Percentiles rank a stretch among this genome's conserved stretches.
Evolutionary conservation across 2,113 vertebrate species (phyloP).

Genomic region (Origma solitaria): DNA sequence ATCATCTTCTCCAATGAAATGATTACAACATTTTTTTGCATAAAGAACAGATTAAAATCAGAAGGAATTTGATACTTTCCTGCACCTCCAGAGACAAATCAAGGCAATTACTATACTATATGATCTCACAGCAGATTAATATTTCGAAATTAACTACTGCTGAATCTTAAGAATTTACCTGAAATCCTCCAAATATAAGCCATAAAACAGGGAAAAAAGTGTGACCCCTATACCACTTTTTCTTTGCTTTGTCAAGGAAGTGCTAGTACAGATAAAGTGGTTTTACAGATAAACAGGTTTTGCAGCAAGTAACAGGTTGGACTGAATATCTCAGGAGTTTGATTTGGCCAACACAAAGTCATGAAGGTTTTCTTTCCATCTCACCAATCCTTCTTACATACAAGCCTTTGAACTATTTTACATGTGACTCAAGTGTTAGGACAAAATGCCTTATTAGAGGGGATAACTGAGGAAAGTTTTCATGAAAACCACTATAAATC

Average conservation of each 20-base stretch:
- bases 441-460: neutral
- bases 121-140: neutral
- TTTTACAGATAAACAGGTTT: neutral
- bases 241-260: neutral
- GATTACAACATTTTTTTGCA: neutral
- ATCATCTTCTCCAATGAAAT: neutral
- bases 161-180: neutral
- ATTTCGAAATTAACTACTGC: neutral
- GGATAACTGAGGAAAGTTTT: neutral
- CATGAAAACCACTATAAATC: neutral
- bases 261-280: neutral
- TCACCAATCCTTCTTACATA: neutral
- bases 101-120: neutral
- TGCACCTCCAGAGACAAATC: neutral
- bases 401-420: neutral
- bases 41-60: neutral
- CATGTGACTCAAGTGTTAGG: neutral
- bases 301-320: neutral
- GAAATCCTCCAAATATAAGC: neutral
- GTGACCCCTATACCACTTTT: neutral
- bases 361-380: neutral
- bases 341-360: neutral
- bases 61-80: neutral
- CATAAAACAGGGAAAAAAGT: neutral
- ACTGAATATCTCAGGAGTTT: neutral